Conservation (phyloP, 2,797 vertebrate genomes). For the Crocidura indochinensis region DNA sequence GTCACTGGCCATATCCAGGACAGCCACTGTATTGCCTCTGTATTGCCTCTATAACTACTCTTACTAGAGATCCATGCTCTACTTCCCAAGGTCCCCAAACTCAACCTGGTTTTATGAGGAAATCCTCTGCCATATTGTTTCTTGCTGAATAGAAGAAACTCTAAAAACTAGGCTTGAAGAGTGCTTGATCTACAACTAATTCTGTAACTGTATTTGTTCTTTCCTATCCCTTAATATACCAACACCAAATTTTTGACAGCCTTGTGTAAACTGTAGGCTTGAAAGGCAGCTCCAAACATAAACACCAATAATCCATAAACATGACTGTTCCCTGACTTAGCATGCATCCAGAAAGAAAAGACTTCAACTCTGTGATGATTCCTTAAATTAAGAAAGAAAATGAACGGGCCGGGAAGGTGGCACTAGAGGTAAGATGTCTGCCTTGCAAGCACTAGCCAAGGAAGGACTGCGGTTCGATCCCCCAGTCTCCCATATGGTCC, state of each 20-base stretch:
- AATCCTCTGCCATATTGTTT: slow-evolving; percentile 29
- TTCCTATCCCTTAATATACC: background rate
- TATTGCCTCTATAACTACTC: slow-evolving; percentile 33
- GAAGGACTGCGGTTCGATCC: too few species aligned
- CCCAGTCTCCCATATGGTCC: too few species aligned
- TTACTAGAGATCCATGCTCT: background rate
- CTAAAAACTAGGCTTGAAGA: slow-evolving; percentile 36
- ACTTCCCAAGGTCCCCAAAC: slow-evolving; percentile 17
- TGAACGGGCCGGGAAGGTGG: background rate
- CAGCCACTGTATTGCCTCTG: slow-evolving; percentile 22
- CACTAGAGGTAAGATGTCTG: too few species aligned
- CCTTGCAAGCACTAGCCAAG: too few species aligned
- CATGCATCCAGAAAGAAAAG: slow-evolving; percentile 39
- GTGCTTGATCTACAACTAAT: background rate
- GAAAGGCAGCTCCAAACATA: slow-evolving; percentile 49
- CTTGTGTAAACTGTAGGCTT: slow-evolving; percentile 29
- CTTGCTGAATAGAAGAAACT: background rate
- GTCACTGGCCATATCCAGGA: background rate
- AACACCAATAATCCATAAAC: slow-evolving; percentile 24
- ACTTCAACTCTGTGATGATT: slow-evolving; percentile 20
- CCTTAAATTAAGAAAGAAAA: slow-evolving; percentile 39
- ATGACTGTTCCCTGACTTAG: slow-evolving; percentile 35
- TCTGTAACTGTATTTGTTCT: slow-evolving; percentile 38
- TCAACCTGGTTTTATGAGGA: slow-evolving; percentile 42
- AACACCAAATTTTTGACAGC: slow-evolving; percentile 30